Base-by-base conservation (phyloP, 92 coral and sea anemone genomes). In the Hydrozoanthus gracilis region DNA sequence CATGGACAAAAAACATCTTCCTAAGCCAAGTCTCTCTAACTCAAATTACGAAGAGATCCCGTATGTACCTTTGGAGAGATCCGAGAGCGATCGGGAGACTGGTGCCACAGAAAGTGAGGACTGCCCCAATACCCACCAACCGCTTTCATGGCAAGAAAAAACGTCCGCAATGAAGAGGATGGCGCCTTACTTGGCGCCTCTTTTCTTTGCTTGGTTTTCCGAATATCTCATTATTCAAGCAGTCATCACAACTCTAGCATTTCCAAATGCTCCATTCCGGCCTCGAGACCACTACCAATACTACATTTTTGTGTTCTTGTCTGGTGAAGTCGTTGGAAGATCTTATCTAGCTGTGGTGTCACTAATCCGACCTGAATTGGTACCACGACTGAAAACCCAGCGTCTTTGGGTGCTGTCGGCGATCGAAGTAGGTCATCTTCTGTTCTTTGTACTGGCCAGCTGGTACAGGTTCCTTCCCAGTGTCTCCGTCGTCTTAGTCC, bases 231-330 rank as follows among this genome's bases (percentile, higher is more conserved):
- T 90, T 44, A 94, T 94, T 15, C 95, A 94, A 74, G 88, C 98
- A 3, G 98, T 94, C 65, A 77, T 92, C 16, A 94, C 98, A 35
- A 94, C 98, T 44, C 51, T 94, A 58, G 95, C 98, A 48, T 94
- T 92, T 73, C 89, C 93, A 16, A 91, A 92, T 83, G 95, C 98
- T 0, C 95, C 98, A 5, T 94, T 94, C 87, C 82, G 95, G 71
- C 98, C 98, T 58, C 92, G 98, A 51, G 98, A 94, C 84, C 98
- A 94, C 62, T 94, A 94, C 64, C 98, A 94, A 75, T 94, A 94
- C 39, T 94, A 94, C 80, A 87, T 94, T 65, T 94, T 92, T 51
- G 75, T 91, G 13, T 92, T 94, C 71, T 83, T 94, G 83, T 79
- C 91, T 15, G 98, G 98, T 10, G 98, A 94, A 83, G 95, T 94